Evolutionary conservation across 2,797 vertebrate species (phyloP).

Genomic region (Fistularia tabacaria): DNA sequence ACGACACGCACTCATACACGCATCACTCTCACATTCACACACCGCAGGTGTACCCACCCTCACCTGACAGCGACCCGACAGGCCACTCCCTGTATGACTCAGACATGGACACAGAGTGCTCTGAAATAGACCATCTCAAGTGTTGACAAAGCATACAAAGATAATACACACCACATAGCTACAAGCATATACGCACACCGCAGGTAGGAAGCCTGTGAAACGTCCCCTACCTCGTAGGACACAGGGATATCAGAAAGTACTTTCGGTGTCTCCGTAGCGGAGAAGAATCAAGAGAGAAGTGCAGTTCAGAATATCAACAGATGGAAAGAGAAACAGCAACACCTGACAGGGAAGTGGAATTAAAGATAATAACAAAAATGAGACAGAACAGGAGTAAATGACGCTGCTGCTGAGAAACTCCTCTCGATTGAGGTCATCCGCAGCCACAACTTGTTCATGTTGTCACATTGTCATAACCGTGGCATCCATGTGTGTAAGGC

Average conservation of each 20-base stretch:
- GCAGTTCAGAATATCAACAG: background rate
- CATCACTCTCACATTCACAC: constrained; percentile 72
- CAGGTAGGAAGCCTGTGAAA: constrained; percentile 25
- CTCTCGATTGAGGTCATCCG: constrained; percentile 34
- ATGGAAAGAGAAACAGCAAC: too few relatives aligned
- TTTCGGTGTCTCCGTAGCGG: constrained; percentile 7
- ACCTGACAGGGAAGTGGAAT: background rate
- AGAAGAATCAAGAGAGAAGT: constrained; percentile 14
- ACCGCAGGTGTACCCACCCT: constrained; percentile 51
- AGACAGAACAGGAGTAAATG: constrained; percentile 61
- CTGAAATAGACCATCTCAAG: constrained; percentile 87
- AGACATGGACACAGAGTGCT: constrained; percentile 94
- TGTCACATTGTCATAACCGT: constrained; percentile 19
- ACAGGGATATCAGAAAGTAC: constrained; percentile 13
- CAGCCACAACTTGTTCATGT: constrained; percentile 29
- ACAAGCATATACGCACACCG: constrained; percentile 15
- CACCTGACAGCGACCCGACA: constrained; percentile 90
- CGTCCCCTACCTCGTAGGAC: constrained; percentile 28
- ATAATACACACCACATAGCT: constrained; percentile 12
- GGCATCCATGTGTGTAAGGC: constrained; percentile 34
- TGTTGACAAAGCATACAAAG: constrained; percentile 57
- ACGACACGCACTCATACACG: constrained; percentile 80
- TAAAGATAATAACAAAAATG: constrained; percentile 9
- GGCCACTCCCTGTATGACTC: constrained; percentile 95
- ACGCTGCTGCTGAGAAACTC: constrained; percentile 66